Evolutionary conservation across 1,140 invertebrate species (phyloP).

Genomic region (Drosophila asahinai): DNA sequence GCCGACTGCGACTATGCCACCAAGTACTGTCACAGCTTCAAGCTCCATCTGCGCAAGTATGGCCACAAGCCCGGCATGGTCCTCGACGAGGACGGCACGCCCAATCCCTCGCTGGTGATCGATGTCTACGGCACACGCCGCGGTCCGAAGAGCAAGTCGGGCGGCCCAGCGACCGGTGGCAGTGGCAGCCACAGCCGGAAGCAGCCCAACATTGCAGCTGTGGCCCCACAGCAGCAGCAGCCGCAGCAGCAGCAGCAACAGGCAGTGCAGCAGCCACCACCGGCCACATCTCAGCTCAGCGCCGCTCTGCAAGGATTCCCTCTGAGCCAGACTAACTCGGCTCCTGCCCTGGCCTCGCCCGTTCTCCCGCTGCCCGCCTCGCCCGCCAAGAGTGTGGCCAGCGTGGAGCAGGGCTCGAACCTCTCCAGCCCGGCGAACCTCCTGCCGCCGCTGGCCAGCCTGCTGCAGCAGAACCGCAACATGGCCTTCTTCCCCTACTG

Average conservation of each 20-base stretch:
- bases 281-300: conserved; percentile 60
- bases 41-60: conserved; percentile 97
- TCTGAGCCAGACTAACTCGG: conserved; percentile 38
- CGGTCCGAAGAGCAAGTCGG: conserved; percentile 91
- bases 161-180: conserved; percentile 13
- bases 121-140: conserved; percentile 95
- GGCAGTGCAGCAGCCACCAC: conserved; percentile 10
- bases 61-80: conserved; percentile 94
- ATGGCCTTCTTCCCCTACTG: conserved; percentile 84
- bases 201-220: conserved; percentile 41
- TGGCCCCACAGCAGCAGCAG: conserved; percentile 40
- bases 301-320: conserved; percentile 69
- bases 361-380: conserved; percentile 49
- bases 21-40: conserved; percentile 99
- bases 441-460: conserved; percentile 73
- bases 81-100: conserved; percentile 94
- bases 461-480: conserved; percentile 81
- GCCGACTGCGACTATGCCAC: conserved; percentile 98
- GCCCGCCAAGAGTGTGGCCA: conserved; percentile 68
- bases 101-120: conserved; percentile 94
- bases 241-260: conserved; percentile 32
- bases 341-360: conserved; percentile 26
- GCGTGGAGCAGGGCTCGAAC: conserved; percentile 46
- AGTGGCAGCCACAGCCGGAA: conserved; percentile 33
- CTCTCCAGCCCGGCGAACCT: conserved; percentile 56